Evolutionary conservation across 2,797 vertebrate genomes (phyloP).

Genomic region (Coracias cyanogaster): DNA sequence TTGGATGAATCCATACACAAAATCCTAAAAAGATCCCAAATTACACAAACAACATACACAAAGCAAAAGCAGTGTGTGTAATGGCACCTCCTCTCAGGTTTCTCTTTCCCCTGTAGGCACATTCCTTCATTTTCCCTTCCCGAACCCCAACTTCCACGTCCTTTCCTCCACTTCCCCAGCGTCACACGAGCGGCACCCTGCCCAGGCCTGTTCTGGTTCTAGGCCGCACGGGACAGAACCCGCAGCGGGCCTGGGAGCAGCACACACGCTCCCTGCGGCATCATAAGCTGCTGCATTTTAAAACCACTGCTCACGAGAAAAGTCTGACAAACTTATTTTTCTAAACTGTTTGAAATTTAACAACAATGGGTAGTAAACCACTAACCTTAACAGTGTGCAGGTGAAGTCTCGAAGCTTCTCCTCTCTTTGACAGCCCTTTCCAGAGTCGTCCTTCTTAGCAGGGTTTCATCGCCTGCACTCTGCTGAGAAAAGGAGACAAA

Average conservation of each 20-base stretch:
- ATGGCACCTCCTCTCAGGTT: neutral
- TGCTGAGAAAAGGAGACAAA: neutral
- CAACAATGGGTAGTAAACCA: neutral
- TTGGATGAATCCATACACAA: neutral
- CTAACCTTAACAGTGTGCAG: neutral
- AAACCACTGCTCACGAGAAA: neutral
- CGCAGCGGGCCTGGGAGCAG: neutral
- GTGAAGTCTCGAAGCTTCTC: neutral
- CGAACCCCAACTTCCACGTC: neutral
- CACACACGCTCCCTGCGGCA: fast-evolving
- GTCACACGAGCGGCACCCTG: too few species aligned
- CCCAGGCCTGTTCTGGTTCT: neutral
- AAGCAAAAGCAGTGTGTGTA: neutral
- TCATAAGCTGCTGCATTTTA: neutral
- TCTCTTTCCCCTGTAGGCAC: neutral
- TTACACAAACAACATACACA: neutral
- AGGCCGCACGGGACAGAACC: neutral
- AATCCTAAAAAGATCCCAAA: neutral
- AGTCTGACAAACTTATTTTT: neutral
- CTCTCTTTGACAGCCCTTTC: neutral
- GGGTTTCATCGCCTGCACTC: neutral
- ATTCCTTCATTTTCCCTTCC: neutral
- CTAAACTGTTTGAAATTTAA: too few species aligned
- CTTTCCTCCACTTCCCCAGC: neutral
- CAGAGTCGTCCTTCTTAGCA: neutral